Base-by-base conservation (phyloP, 2,888 invertebrate genomes). In the Drosophila imparisetae region DNA sequence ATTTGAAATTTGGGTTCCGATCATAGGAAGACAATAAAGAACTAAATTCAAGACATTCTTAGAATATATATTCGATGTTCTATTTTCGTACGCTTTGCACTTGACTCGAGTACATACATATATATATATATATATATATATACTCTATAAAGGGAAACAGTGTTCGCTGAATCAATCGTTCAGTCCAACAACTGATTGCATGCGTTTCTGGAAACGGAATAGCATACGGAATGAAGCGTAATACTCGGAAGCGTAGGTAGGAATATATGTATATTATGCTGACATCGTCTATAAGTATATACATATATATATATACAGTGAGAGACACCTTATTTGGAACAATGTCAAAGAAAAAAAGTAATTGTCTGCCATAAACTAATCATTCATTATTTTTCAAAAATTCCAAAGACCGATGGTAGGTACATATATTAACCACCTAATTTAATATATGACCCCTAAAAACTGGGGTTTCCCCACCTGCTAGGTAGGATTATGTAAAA, bases 151-250 rank as follows among this genome's bases (percentile, higher is more conserved):
- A 50, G 15, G 27, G 21, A 58, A 58, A 21, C 24, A 32, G 32
- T 52, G 53, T 24, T 53, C 24, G 34, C 58, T 59, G 40, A 62
- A 52, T 55, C 27, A 55, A 55, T 55, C 32, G 30, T 6, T 55
- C 50, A 48, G 13, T 54, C 21, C 21, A 53, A 10, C 40, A 53
- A 45, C 38, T 53, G 32, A 57, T 75, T 42, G 13, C 38, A 50
- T 72, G 70, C 70, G 49, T 66, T 62, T 62, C 53, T 63, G 50
- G 36, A 42, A 77, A 68, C 78, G 68, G 61, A 76, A 63, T 73
- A 68, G 59, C 77, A 72, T 72, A 45, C 45, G 36, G 45, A 77
- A 73, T 77, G 36, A 52, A 52, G 48, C 48, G 13, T 54, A 40
- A 24, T 66, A 38, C 18, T 13, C 27, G 27, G 15, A 48, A 61